Percentiles rank a stretch among this genome's conserved stretches.
phyloP scores from a whole-genome alignment of 2,888 invertebrate genomes.

The Campaea margaritaria region DNA sequence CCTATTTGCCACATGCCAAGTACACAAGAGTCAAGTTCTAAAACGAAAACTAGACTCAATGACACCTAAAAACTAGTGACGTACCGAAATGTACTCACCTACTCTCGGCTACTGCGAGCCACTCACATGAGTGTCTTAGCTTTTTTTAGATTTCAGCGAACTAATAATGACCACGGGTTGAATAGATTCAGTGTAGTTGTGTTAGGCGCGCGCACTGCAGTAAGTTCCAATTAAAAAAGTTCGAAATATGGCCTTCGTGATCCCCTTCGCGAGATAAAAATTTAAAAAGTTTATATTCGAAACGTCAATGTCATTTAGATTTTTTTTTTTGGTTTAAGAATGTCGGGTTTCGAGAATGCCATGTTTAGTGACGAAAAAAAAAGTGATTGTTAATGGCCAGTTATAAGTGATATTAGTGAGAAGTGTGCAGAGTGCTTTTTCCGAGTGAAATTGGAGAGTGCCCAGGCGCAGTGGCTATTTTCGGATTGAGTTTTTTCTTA shows the following conservation, averaged over 20 bases:
- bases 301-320: constrained; percentile 8
- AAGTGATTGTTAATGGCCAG: constrained; percentile 16
- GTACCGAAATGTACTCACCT: constrained; percentile 55
- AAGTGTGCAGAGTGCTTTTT: constrained; percentile 23
- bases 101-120: constrained; percentile 50
- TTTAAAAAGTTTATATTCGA: constrained; percentile 5
- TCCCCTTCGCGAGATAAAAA: constrained; percentile 25
- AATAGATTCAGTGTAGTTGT: constrained; percentile 70
- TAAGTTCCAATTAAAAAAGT: constrained; percentile 67
- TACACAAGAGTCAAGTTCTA: constrained; percentile 44
- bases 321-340: constrained; percentile 12
- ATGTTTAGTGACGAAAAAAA: constrained; percentile 14
- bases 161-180: constrained; percentile 61
- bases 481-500: constrained; percentile 39
- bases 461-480: constrained; percentile 53
- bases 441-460: constrained; percentile 54
- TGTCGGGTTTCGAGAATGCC: constrained; percentile 30
- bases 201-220: constrained; percentile 80
- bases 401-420: constrained; percentile 27
- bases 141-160: constrained; percentile 81
- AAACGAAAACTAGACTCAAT: constrained; percentile 47
- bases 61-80: constrained; percentile 53
- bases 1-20: constrained; percentile 44
- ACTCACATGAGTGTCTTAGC: constrained; percentile 70
- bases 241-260: constrained; percentile 45